Percentiles rank a stretch among this genome's conserved stretches.
phyloP scores from a whole-genome alignment of 2,113 vertebrate species.

The Aldabrachelys gigantea region DNA sequence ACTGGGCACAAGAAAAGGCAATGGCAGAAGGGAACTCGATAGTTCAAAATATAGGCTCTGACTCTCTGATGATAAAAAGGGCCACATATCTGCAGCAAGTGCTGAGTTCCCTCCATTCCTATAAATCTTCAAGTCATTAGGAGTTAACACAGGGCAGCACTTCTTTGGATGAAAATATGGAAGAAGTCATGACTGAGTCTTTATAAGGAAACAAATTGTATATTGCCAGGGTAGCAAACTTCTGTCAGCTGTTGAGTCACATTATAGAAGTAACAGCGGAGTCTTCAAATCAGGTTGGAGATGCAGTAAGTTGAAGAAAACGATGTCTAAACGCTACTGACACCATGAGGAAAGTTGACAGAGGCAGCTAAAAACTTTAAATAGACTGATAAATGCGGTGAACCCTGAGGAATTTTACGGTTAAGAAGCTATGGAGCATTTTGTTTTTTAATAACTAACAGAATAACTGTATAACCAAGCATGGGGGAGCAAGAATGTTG shows the following conservation, averaged over 20 bases:
- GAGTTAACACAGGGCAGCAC: neutral
- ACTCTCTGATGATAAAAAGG: too few relatives aligned
- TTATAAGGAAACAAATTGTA: neutral
- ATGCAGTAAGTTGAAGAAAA: neutral
- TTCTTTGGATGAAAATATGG: neutral
- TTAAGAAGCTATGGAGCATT: too few relatives aligned
- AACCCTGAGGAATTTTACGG: accelerated
- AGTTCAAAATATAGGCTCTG: neutral
- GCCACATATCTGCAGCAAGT: neutral
- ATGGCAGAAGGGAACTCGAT: neutral
- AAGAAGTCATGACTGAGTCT: too few relatives aligned
- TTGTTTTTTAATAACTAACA: neutral
- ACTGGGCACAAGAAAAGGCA: neutral
- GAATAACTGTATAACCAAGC: neutral
- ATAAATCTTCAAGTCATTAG: neutral
- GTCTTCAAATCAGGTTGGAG: neutral
- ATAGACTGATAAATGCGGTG: neutral
- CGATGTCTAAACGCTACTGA: neutral
- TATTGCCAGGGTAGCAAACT: neutral
- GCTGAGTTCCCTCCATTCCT: neutral
- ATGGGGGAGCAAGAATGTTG: neutral
- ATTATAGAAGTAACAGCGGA: neutral
- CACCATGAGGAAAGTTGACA: neutral
- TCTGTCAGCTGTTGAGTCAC: neutral
- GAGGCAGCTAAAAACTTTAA: neutral